These are phyloP conservation scores for Actenoides hombroni DNA, from an alignment of 2,113 vertebrate genomes.

Conservation along the genomic window DNA sequence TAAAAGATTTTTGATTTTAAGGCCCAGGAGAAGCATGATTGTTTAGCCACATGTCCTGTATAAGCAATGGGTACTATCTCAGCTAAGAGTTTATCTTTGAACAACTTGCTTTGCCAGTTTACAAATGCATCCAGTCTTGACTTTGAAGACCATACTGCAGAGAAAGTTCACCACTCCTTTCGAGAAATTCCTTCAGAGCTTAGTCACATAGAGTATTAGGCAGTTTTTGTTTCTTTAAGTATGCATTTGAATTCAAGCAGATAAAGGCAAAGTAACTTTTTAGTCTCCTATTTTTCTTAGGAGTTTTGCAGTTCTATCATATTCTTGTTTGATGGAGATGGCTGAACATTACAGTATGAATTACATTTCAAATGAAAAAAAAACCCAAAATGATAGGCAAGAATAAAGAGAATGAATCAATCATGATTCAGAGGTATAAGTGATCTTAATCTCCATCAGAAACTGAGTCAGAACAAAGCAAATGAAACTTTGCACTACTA, in stretches of 20 bases:
- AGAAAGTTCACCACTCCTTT: not conserved
- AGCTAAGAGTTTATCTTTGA: not conserved
- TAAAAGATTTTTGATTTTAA: not conserved
- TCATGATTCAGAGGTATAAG: not conserved
- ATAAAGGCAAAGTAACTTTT: not conserved
- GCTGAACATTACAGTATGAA: not conserved
- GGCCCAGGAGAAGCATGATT: not conserved
- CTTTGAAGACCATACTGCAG: not conserved
- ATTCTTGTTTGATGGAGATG: not conserved
- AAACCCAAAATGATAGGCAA: not conserved
- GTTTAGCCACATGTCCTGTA: not conserved
- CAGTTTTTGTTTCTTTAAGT: not conserved
- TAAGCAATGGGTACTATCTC: not conserved
- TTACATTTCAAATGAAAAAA: not conserved
- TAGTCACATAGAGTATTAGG: not conserved
- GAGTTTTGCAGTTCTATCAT: not conserved
- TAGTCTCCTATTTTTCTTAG: not conserved
- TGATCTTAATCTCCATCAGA: not conserved
- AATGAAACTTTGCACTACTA: not conserved
- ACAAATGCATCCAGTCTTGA: not conserved
- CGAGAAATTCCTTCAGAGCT: not conserved
- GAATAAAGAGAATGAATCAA: not conserved
- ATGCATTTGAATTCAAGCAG: not conserved
- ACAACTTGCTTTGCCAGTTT: not conserved
- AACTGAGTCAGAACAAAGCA: not conserved